Base-by-base conservation (phyloP, 2,888 invertebrate genomes). In the Apamea epomidion region DNA sequence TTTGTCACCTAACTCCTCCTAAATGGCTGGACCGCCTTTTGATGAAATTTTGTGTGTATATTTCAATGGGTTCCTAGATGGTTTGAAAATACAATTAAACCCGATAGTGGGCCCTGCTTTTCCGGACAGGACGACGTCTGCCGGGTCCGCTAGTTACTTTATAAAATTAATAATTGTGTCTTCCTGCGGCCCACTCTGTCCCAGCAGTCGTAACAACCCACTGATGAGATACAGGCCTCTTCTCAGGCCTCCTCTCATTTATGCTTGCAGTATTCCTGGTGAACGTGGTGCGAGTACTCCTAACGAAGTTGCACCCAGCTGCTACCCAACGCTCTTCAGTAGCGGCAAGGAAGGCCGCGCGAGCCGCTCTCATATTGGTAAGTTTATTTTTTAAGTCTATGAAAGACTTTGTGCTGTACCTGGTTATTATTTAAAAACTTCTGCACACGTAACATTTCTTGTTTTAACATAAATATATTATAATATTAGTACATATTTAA, bases 301-400 rank as follows among this genome's bases (percentile, higher is more conserved):
- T 98, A 3, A 98, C 97, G 2, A 98, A 98, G 88, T 94, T 98
- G 83, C 97, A 97, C 91, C 97, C 98, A 1, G 97, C 97, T 62
- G 97, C 98, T 10, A 97, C 97, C 16, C 98, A 97, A 84, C 97
- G 97, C 0, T 97, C 97, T 0, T 97, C 97, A 0, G 89, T 97
- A 62, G 97, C 97, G 37, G 97, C 98, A 71, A 95, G 97, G 68
- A 98, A 98, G 91, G 98, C 98, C 0, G 97, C 98, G 0, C 95
- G 98, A 76, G 98, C 98, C 0, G 98, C 98, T 0, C 96, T 98
- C 14, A 98, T 98, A 86, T 95, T 98, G 92, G 98, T 97, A 93
- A 92, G 90, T 86, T 29, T n/a, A 29, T 18, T 1, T n/a, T 18
- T 21, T 8, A 32, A 32, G 10, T 5, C 32, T 10, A 21, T 10